Evolutionary conservation across 2,797 vertebrate genomes (phyloP).

Genomic region (Bradypodion ventrale): DNA sequence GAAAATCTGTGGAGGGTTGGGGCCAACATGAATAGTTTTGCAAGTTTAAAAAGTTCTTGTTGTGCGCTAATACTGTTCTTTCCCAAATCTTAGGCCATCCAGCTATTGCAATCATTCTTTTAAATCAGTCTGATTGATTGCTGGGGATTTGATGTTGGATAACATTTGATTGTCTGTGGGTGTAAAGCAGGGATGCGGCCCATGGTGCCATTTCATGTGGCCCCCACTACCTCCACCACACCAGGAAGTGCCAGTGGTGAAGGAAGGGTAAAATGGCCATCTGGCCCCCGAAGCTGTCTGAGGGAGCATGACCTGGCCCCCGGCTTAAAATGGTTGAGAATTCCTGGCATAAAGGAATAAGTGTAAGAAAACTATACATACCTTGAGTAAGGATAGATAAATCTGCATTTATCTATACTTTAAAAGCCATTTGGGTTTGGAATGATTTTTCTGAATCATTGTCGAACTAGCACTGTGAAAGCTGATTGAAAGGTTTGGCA

Average conservation of each 20-base stretch:
- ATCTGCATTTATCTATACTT: not conserved
- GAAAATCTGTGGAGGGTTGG: not conserved
- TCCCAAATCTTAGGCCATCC: not conserved
- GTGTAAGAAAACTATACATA: not conserved
- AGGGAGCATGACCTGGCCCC: no score
- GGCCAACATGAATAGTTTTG: not conserved
- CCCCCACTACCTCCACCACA: no score
- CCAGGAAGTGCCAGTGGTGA: no score
- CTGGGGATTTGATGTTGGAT: not conserved
- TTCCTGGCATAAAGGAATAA: not conserved
- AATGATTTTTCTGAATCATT: not conserved
- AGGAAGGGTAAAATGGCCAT: no score
- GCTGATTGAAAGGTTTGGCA: constrained; percentile 1
- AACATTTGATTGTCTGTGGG: not conserved
- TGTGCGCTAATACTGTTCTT: not conserved
- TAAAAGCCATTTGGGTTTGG: not conserved
- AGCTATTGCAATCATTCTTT: not conserved
- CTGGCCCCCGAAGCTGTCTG: no score
- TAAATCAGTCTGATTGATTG: not conserved
- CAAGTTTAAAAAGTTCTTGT: not conserved
- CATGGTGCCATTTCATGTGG: no score
- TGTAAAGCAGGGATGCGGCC: no score
- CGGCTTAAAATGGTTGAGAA: no score
- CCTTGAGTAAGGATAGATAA: not conserved
- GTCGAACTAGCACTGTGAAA: constrained; percentile 11